phyloP scores from a whole-genome alignment of 92 coral and sea anemone genomes.

The Epizoanthus stellaris region DNA sequence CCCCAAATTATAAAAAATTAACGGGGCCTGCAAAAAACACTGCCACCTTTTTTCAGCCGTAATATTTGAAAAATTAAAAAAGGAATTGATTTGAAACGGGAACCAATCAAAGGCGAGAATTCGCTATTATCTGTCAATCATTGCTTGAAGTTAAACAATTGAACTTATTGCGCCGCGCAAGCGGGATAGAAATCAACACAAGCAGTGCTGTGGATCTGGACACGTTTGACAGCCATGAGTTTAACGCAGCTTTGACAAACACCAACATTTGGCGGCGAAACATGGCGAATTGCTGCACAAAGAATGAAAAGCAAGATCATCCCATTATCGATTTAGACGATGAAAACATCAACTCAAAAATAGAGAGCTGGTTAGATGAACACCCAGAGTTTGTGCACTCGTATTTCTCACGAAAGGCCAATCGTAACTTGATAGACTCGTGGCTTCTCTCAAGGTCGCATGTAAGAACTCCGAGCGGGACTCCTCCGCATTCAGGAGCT shows the following conservation, averaged over 20 bases:
- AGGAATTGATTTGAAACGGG: slow-evolving; percentile 36
- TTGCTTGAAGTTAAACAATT: slow-evolving; percentile 80
- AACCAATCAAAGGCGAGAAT: slow-evolving; percentile 63
- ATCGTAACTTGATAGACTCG: slow-evolving; percentile 88
- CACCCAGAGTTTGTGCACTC: slow-evolving; percentile 99
- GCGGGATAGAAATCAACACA: slow-evolving; percentile 39
- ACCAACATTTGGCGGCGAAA: slow-evolving; percentile 28
- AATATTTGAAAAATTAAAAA: slow-evolving; percentile 35
- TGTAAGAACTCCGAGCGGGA: slow-evolving; percentile 91
- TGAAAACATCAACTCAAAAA: slow-evolving; percentile 76
- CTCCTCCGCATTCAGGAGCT: slow-evolving; percentile 99
- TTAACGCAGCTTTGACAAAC: slow-evolving; percentile 17
- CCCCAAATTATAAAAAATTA: too few relatives aligned
- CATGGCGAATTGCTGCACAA: slow-evolving; percentile 95
- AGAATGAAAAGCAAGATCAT: slow-evolving; percentile 81
- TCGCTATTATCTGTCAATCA: slow-evolving; percentile 91
- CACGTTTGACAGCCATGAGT: slow-evolving; percentile 36
- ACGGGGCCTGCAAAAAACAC: background rate
- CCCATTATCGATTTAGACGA: slow-evolving; percentile 78
- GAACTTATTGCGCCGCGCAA: slow-evolving; percentile 67
- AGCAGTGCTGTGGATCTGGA: background rate
- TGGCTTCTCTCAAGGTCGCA: slow-evolving; percentile 94
- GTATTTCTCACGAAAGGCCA: slow-evolving; percentile 97
- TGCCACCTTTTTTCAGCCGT: background rate
- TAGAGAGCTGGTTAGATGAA: slow-evolving; percentile 96